Percentiles rank a stretch among this genome's conserved stretches.
Evolutionary conservation across 1,140 invertebrate species (phyloP).

Genomic region (Drosophila setifemur): DNA sequence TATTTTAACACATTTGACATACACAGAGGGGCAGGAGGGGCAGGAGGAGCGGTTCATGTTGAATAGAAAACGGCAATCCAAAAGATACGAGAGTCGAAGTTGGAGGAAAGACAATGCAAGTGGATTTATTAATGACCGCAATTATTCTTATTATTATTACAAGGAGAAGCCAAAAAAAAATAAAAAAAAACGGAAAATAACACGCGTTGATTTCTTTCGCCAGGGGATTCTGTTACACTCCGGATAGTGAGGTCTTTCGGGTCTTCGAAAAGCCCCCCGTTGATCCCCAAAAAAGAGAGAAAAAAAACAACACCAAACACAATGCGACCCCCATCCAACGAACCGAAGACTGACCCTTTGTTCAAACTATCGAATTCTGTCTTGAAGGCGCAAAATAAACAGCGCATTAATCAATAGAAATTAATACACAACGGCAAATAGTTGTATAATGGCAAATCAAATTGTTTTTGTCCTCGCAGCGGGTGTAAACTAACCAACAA

Average conservation of each 20-base stretch:
- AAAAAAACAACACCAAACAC: slow-evolving; percentile 16
- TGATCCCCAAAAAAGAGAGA: slow-evolving; percentile 37
- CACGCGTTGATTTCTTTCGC: slow-evolving; percentile 70
- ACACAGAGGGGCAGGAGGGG: slow-evolving; percentile 4
- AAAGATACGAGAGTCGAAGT: slow-evolving; percentile 1
- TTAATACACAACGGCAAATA: slow-evolving; percentile 75
- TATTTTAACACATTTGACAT: slow-evolving; percentile 77
- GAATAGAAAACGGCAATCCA: slow-evolving; percentile 40
- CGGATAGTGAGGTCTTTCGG: slow-evolving; percentile 66
- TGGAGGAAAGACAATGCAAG: slow-evolving; percentile 65
- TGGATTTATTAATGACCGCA: slow-evolving; percentile 80
- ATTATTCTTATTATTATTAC: slow-evolving; percentile 81
- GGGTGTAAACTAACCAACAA: slow-evolving; percentile 25
- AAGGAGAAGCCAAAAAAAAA: slow-evolving; percentile 53
- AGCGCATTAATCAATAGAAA: slow-evolving; percentile 79
- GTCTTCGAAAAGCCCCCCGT: slow-evolving; percentile 65
- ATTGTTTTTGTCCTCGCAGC: slow-evolving; percentile 52
- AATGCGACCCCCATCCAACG: slow-evolving; percentile 45
- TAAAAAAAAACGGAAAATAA: slow-evolving; percentile 43
- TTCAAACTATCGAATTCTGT: slow-evolving; percentile 55
- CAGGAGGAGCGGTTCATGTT: background rate
- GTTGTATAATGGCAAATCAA: slow-evolving; percentile 77
- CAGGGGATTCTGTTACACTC: slow-evolving; percentile 39
- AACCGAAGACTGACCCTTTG: slow-evolving; percentile 26
- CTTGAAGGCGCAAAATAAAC: slow-evolving; percentile 72